These are phyloP conservation scores for Spea multiplicata DNA, from an alignment of 2,113 vertebrate species.

Conservation along the genomic window DNA sequence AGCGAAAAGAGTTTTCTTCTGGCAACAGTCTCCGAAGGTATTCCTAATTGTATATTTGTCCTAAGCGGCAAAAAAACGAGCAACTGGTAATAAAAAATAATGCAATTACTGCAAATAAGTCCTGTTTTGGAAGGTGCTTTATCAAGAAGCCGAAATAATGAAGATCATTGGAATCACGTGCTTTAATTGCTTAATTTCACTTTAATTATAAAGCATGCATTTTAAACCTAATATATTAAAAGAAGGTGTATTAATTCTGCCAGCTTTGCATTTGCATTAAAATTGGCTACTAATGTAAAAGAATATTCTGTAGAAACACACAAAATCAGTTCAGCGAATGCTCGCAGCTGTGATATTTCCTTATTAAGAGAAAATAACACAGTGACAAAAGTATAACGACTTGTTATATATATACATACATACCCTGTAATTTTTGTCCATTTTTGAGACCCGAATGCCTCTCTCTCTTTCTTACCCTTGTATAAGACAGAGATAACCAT, in stretches of 20 bases:
- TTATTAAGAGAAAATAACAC: no score
- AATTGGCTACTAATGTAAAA: slow-evolving; percentile 16
- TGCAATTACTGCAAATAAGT: slow-evolving; percentile 61
- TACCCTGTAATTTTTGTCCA: no score
- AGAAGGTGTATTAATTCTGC: slow-evolving; percentile 58
- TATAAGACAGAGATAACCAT: no score
- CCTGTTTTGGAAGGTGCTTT: slow-evolving; percentile 59
- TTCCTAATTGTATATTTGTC: slow-evolving; percentile 66
- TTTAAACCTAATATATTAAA: slow-evolving; percentile 64
- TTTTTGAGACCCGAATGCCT: no score
- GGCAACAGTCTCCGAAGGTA: slow-evolving; percentile 60
- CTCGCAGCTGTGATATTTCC: no score
- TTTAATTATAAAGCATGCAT: slow-evolving; percentile 52
- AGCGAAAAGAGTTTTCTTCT: slow-evolving; percentile 65
- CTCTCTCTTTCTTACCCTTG: no score
- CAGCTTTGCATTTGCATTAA: slow-evolving; percentile 56
- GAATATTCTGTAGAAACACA: neutral
- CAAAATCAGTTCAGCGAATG: neutral
- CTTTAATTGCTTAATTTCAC: slow-evolving; percentile 56
- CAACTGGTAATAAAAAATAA: slow-evolving; percentile 62
- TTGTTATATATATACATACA: no score
- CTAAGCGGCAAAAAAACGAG: slow-evolving; percentile 64
- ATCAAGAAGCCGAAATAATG: slow-evolving; percentile 59
- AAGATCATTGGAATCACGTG: slow-evolving; percentile 56
- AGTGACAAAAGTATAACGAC: no score